Evolutionary conservation across 2,888 invertebrate species (phyloP).

Genomic region (Glyphotaelius pellucidus): DNA sequence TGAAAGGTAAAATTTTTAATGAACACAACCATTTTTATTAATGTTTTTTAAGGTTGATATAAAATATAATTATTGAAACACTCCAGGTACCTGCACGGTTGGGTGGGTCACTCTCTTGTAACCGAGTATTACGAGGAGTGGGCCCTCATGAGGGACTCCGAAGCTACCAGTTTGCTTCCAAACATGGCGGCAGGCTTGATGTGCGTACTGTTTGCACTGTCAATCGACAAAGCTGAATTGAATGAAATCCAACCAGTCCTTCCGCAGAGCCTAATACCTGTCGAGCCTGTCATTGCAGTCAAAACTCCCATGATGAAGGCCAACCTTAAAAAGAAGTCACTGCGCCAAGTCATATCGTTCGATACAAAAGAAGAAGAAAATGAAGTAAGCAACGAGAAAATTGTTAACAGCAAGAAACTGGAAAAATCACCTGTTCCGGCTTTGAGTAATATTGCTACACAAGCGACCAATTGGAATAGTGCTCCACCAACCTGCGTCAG

Average conservation of each 20-base stretch:
- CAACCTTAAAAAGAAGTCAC: slow-evolving; percentile 73
- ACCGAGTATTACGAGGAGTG: slow-evolving; percentile 89
- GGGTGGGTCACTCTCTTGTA: slow-evolving; percentile 83
- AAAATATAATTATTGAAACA: not conserved
- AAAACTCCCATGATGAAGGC: slow-evolving; percentile 78
- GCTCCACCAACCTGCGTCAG: slow-evolving; percentile 81
- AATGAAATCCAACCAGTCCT: slow-evolving; percentile 78
- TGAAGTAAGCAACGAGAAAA: slow-evolving; percentile 60
- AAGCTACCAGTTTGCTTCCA: slow-evolving; percentile 87
- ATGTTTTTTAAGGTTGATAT: slow-evolving; percentile 9
- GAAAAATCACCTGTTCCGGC: not conserved
- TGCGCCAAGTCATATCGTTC: slow-evolving; percentile 77
- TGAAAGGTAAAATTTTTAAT: slow-evolving; percentile 77
- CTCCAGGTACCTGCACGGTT: slow-evolving; percentile 83
- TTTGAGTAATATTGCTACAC: slow-evolving; percentile 60
- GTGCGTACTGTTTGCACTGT: slow-evolving; percentile 94
- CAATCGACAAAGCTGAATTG: slow-evolving; percentile 90
- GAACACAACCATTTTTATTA: not conserved
- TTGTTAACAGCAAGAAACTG: not conserved
- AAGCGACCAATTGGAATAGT: slow-evolving; percentile 73
- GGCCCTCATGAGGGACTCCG: slow-evolving; percentile 89
- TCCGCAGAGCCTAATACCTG: slow-evolving; percentile 73
- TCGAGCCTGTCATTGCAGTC: slow-evolving; percentile 85
- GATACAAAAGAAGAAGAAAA: slow-evolving; percentile 69
- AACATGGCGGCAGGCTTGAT: slow-evolving; percentile 92